Base-by-base conservation (phyloP, 2,888 invertebrate genomes). In the Anthophora plumipes region DNA sequence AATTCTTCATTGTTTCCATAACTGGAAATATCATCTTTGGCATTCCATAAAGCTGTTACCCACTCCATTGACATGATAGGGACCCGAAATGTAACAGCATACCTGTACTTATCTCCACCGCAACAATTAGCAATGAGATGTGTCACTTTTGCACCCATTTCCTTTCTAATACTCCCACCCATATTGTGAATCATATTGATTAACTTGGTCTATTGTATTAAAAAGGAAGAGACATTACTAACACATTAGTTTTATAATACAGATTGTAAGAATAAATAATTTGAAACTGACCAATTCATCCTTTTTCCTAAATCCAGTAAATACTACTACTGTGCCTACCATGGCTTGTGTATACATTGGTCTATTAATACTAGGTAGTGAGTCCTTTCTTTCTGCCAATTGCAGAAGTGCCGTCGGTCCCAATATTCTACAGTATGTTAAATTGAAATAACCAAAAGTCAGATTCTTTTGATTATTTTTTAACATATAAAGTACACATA, bases 81-180 rank as follows among this genome's bases (percentile, higher is more conserved):
- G 89, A 98, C 96, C 76, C 97, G 96, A 94, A 98, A 97, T 74
- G 97, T 97, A 83, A 97, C 96, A 77, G 99, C 99, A 94, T 98
- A 98, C 94, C 97, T 96, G 94, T 99, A 99, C 94, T 99, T 99
- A 89, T 98, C 97, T 80, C 98, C 98, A 61, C 97, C 97, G 90
- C 97, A 97, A 89, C 96, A 95, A 91, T 97, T 97, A 84, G 99
- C 98, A 88, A 99, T 97, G 87, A 99, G 95, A 95, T 99, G 99
- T 71, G 99, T 99, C 87, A 98, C 97, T 92, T 97, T 97, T 76
- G 96, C 95, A 82, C 96, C 96, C 95, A 98, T 96, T 92, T 99
- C 98, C 94, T 97, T 97, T 85, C 98, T 96, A 91, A 99, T 97
- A 90, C 98, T 98, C 64, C 99, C 99, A 89, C 98, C 98, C 99